Conservation (phyloP, 2,888 invertebrate species). For the Noctua comes region DNA sequence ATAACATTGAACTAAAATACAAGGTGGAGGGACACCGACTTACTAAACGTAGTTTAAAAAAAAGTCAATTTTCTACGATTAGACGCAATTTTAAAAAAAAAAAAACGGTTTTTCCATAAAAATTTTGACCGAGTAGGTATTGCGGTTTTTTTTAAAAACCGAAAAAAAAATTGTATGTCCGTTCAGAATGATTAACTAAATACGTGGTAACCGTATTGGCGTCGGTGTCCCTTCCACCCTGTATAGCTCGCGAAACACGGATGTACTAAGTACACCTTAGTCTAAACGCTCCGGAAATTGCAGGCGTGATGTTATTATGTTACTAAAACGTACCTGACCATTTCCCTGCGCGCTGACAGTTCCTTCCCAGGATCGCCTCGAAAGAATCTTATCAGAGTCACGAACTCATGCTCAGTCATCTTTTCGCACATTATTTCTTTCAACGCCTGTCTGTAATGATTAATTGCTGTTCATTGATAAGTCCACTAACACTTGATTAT, state of each 20-base stretch:
- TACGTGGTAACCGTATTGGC: too few species aligned
- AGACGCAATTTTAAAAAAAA: too few species aligned
- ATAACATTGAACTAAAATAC: neutral
- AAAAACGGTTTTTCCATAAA: too few species aligned
- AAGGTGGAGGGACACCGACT: too few species aligned
- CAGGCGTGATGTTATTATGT: neutral
- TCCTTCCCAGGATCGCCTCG: conserved; percentile 90
- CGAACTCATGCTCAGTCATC: conserved; percentile 95
- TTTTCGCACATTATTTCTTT: conserved; percentile 92
- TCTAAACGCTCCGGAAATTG: neutral
- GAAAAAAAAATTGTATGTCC: too few species aligned
- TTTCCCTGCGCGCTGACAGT: conserved; percentile 82
- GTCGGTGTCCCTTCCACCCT: too few species aligned
- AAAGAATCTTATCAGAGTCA: conserved; percentile 94
- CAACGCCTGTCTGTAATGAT: conserved; percentile 91
- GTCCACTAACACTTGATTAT: neutral
- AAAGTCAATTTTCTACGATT: too few species aligned
- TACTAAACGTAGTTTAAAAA: too few species aligned
- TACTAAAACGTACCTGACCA: conserved; percentile 78
- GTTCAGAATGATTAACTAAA: too few species aligned
- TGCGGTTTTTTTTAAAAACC: too few species aligned
- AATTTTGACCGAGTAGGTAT: too few species aligned
- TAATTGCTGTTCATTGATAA: neutral
- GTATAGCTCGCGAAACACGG: neutral
- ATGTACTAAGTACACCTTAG: neutral